Evolutionary conservation across 1,140 invertebrate genomes (phyloP), one percentile per base, ranked within the genome.

Genomic region (Helicoverpa zea): DNA sequence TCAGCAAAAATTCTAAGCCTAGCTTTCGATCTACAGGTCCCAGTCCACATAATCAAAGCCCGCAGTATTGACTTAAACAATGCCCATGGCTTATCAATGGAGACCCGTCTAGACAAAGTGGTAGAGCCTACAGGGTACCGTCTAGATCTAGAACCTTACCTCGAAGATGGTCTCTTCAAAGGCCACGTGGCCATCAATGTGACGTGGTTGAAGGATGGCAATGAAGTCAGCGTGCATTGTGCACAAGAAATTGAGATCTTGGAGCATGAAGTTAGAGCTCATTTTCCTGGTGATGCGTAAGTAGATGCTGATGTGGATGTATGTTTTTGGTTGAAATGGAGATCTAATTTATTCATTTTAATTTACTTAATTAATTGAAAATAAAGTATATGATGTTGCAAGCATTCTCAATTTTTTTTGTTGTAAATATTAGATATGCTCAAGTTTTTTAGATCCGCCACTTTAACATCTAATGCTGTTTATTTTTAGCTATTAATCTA

Each of bases 61-160:
- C 88, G 96, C 83, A 96, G 96, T 81, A 96, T 97, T 75, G 96
- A 97, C 86, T 84, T 96, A 49, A 96, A 96, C 74, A 95, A 96
- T 81, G 95, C 96, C 0, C 95, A 96, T 78, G 90, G 95, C 3
- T 84, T 96, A 3, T 95, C 96, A 11, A 95, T 96, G 72, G 96
- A 97, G 80, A 93, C 90, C 7, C 95, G 96, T 29, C 89, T 97
- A 47, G 95, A 96, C 2, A 94, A 94, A 35, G 94, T 96, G 29
- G 92, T 97, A 0, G 89, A 94, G n/a, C 97, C 97, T 0, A 95
- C 90, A 2, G 95, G 92, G 0, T 97, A 97, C 84, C 91, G 95
- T n/a, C 83, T 97, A 14, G 94, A 96, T 23, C 86, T 97, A 12
- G 95, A 96, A 74, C 96, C 97, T 0, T 96, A 95, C 66, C 89